Conservation (phyloP, 2,888 invertebrate species). For the Incurvaria masculella region DNA sequence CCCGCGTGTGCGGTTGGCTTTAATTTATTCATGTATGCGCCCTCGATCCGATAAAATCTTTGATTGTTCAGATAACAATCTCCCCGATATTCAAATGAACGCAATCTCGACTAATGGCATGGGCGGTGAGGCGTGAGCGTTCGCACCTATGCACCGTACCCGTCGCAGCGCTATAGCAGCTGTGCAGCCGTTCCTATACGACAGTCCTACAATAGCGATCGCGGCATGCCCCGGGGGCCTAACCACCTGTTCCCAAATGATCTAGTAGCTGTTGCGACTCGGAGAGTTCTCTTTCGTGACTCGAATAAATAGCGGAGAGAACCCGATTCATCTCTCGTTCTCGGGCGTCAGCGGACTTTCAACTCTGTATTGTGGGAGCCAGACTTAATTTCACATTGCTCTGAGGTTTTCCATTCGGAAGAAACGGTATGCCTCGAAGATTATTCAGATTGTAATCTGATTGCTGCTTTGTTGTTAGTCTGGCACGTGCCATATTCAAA, state of each 20-base stretch:
- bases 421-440: background rate
- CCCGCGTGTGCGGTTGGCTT: background rate
- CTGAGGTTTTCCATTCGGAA: background rate
- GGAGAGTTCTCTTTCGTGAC: background rate
- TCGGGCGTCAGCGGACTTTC: background rate
- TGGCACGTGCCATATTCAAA: background rate
- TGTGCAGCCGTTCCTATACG: too few species aligned
- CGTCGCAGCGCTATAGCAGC: background rate
- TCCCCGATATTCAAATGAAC: background rate
- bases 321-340: background rate
- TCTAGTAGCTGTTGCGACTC: background rate
- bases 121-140: background rate
- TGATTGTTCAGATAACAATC: background rate
- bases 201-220: background rate
- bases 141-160: background rate
- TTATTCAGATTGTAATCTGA: background rate
- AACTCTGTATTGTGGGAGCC: background rate
- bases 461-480: background rate
- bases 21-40: background rate
- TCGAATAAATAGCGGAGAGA: background rate
- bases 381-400: background rate
- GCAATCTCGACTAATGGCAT: background rate
- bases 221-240: background rate
- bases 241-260: background rate
- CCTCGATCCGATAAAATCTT: background rate